These are phyloP conservation scores for Trididemnum nubilum DNA, from an alignment of 23 tunicate genomes.

Conservation along the genomic window DNA sequence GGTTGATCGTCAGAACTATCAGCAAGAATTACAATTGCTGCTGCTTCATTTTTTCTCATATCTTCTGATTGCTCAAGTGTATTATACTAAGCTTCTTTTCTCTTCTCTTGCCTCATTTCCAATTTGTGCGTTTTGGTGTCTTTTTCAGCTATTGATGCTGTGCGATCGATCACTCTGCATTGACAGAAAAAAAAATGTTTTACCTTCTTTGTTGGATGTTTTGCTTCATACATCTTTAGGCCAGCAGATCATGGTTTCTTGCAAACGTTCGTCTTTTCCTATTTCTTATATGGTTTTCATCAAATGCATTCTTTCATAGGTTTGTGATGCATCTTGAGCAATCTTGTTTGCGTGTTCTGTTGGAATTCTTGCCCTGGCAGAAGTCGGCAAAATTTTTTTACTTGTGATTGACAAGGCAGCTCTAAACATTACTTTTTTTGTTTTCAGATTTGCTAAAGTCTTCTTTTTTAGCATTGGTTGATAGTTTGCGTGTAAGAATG, in stretches of 20 bases:
- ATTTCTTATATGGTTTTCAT: slow-evolving; percentile 1
- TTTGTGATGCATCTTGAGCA: neutral
- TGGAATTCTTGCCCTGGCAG: neutral
- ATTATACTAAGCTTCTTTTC: neutral
- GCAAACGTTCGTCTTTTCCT: neutral
- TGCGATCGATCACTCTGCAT: slow-evolving; percentile 13
- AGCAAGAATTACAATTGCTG: neutral
- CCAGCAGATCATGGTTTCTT: neutral
- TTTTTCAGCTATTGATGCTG: slow-evolving; percentile 8
- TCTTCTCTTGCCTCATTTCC: neutral
- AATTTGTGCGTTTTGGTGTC: neutral
- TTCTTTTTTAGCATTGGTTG: slow-evolving; percentile 8
- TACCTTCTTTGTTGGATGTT: neutral
- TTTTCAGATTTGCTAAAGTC: neutral
- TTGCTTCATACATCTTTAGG: neutral
- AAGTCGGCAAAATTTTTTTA: slow-evolving; percentile 13
- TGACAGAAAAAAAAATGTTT: neutral
- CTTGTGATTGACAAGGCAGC: slow-evolving; percentile 1
- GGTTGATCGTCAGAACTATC: neutral
- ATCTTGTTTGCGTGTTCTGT: neutral
- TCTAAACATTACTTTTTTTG: slow-evolving; percentile 1
- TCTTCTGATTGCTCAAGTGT: slow-evolving; percentile 7
- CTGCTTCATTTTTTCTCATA: slow-evolving; percentile 2
- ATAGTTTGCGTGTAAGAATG: neutral
- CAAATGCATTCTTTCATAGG: neutral